Evolutionary conservation across 2,113 vertebrate genomes (phyloP).

Genomic region (Bothrops jararaca): DNA sequence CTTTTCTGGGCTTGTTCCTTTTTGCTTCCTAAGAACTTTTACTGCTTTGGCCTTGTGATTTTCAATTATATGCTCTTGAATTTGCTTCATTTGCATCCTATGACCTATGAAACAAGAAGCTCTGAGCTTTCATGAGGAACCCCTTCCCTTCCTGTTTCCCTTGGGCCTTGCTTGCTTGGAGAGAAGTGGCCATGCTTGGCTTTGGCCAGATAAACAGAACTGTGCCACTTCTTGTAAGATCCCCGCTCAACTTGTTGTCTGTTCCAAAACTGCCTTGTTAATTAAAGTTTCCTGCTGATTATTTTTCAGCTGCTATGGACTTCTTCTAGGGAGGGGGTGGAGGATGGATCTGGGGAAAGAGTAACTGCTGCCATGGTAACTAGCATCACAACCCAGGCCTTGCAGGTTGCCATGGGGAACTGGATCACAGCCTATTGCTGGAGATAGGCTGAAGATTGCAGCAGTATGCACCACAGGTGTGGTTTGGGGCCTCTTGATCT

Average conservation of each 20-base stretch:
- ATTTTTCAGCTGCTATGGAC: background rate
- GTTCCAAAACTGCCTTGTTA: background rate
- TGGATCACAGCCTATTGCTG: background rate
- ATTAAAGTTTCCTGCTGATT: conserved; percentile 30
- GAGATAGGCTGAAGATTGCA: background rate
- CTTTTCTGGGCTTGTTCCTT: background rate
- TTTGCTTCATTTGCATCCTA: background rate
- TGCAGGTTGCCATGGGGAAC: conserved; percentile 1
- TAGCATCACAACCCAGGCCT: conserved; percentile 9
- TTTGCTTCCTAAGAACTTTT: background rate
- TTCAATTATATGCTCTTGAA: background rate
- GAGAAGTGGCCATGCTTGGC: background rate
- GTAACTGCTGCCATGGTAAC: conserved; percentile 1
- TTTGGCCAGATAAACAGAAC: background rate
- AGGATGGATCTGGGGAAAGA: background rate
- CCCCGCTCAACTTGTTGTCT: background rate
- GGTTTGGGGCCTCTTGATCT: background rate
- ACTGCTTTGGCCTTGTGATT: background rate
- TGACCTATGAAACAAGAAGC: background rate
- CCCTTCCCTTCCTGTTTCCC: background rate
- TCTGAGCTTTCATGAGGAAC: background rate
- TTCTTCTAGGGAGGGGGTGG: background rate
- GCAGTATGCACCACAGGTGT: background rate
- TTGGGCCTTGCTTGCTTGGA: background rate
- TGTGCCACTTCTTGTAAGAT: background rate